A percentile compares a stretch with the other conserved stretches of the same genome.
These are phyloP conservation scores for Lampris incognitus DNA, from an alignment of 2,113 vertebrate species.

Conservation along the genomic window DNA sequence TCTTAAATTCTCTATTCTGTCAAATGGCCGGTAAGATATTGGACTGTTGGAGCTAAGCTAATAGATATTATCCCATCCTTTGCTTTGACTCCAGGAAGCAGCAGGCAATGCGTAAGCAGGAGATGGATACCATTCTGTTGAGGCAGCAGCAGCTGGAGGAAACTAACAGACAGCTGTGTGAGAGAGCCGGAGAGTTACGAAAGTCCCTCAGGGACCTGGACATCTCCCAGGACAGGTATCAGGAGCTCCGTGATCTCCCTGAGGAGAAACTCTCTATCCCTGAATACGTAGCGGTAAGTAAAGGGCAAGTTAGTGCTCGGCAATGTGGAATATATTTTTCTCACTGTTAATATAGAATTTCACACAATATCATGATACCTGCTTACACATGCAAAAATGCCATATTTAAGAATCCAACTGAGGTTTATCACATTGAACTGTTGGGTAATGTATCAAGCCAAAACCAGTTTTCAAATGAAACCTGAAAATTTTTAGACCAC, in stretches of 20 bases:
- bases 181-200: slow-evolving; percentile 90
- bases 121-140: slow-evolving; percentile 92
- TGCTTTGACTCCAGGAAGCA: slow-evolving; percentile 86
- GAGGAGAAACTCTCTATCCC: slow-evolving; percentile 94
- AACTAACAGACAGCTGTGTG: slow-evolving; percentile 90
- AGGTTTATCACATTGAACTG: too few species aligned
- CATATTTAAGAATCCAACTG: too few species aligned
- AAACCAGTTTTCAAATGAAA: too few species aligned
- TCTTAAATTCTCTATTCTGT: too few species aligned
- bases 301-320: too few species aligned
- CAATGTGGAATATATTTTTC: too few species aligned
- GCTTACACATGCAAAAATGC: too few species aligned
- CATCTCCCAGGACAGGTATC: slow-evolving; percentile 87
- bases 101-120: slow-evolving; percentile 92
- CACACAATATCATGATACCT: too few species aligned
- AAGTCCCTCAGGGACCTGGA: slow-evolving; percentile 90
- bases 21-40: too few species aligned
- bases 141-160: slow-evolving; percentile 95
- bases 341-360: too few species aligned
- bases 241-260: slow-evolving; percentile 85
- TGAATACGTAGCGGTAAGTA: slow-evolving; percentile 93
- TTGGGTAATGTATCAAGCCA: too few species aligned
- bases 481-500: too few species aligned
- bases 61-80: slow-evolving; percentile 18
- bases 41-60: not conserved